Evolutionary conservation across 2,888 invertebrate species (phyloP).

Genomic region (Palloptera scutellata): DNA sequence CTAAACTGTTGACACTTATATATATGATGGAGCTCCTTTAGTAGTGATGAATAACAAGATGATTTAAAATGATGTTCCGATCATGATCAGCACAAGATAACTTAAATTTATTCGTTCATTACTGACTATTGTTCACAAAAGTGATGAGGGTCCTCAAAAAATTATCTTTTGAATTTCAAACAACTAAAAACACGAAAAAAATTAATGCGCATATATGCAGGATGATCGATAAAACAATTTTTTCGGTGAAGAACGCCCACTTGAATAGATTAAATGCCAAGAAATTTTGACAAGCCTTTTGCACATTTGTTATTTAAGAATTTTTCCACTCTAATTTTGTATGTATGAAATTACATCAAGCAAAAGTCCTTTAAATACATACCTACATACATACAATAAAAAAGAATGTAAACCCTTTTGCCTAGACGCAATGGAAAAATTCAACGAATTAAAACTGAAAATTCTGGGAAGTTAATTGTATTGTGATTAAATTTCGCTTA

Average conservation of each 20-base stretch:
- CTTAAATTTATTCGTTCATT: too few relatives aligned
- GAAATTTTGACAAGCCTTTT: not conserved
- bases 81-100: too few relatives aligned
- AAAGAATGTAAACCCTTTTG: slow-evolving; percentile 25
- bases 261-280: slow-evolving; percentile 22
- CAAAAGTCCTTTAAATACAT: slow-evolving; percentile 24
- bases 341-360: not conserved
- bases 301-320: too few relatives aligned
- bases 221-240: slow-evolving; percentile 9
- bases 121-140: slow-evolving; percentile 10
- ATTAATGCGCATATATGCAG: not conserved
- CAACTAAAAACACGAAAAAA: not conserved
- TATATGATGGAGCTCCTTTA: slow-evolving; percentile 29
- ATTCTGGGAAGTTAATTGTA: slow-evolving; percentile 27
- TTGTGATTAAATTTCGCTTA: not conserved
- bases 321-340: too few relatives aligned
- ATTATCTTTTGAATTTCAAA: not conserved
- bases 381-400: not conserved
- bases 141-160: slow-evolving; percentile 38
- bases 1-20: slow-evolving; percentile 29
- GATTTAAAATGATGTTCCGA: not conserved
- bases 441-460: slow-evolving; percentile 9
- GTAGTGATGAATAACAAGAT: slow-evolving; percentile 21
- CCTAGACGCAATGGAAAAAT: not conserved
- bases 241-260: slow-evolving; percentile 35